Percentiles rank a stretch among this genome's conserved stretches.
phyloP scores from a whole-genome alignment of 2,113 vertebrate genomes.

The Grammomys surdaster region DNA sequence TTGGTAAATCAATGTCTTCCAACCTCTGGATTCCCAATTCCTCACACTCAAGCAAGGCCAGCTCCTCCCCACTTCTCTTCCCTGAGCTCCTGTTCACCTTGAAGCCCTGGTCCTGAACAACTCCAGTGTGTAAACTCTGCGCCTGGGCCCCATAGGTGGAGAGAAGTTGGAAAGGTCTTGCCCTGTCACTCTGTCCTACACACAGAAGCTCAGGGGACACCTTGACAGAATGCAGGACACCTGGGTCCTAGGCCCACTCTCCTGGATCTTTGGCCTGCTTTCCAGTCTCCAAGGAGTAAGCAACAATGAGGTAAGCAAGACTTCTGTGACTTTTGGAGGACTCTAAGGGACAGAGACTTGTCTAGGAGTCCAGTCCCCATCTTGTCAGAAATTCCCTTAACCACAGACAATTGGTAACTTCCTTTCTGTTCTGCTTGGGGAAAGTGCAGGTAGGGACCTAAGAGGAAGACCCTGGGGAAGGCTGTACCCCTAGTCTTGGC shows the following conservation, averaged over 20 bases:
- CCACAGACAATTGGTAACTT: not conserved
- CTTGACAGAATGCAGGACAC: conserved; percentile 58
- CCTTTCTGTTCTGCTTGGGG: not conserved
- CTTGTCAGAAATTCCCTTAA: conserved; percentile 35
- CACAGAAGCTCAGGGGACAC: not conserved
- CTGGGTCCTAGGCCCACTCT: not conserved
- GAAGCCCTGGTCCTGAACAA: not conserved
- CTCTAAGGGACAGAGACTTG: not conserved
- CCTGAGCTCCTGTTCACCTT: too few relatives aligned
- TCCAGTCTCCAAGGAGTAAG: conserved; percentile 57
- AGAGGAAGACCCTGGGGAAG: not conserved
- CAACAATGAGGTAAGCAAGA: not conserved
- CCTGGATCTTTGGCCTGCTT: conserved; percentile 57
- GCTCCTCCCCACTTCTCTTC: too few relatives aligned
- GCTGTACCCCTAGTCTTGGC: too few relatives aligned
- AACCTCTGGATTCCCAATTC: not conserved
- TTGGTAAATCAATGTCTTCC: not conserved
- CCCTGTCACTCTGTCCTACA: not conserved
- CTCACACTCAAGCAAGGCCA: not conserved
- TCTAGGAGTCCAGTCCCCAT: not conserved
- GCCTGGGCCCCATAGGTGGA: conserved; percentile 66
- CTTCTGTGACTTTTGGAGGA: not conserved
- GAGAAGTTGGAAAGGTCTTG: conserved; percentile 56
- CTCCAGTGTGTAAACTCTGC: conserved; percentile 4
- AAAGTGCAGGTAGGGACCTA: not conserved